These are phyloP conservation scores for Suncus etruscus DNA, from an alignment of 2,113 vertebrate species.

Conservation along the genomic window DNA sequence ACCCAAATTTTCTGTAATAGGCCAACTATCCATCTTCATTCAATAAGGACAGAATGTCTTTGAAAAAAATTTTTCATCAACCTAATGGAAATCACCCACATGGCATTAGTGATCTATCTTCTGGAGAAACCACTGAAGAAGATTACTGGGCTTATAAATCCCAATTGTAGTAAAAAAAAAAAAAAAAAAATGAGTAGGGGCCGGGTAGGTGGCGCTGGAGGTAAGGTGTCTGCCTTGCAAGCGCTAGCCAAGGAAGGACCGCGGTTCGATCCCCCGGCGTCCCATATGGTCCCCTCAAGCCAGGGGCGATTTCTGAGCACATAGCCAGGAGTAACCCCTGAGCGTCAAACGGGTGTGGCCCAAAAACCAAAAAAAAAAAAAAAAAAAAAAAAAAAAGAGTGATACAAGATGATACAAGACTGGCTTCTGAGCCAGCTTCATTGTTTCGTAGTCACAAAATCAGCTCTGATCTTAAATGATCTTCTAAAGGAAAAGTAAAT, in stretches of 20 bases:
- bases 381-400: background rate
- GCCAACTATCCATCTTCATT: constrained; percentile 70
- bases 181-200: too few relatives aligned
- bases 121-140: constrained; percentile 42
- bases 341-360: too few relatives aligned
- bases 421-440: background rate
- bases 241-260: too few relatives aligned
- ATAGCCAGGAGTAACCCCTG: too few relatives aligned
- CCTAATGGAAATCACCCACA: constrained; percentile 67
- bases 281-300: too few relatives aligned
- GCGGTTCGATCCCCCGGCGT: too few relatives aligned
- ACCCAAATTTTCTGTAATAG: background rate
- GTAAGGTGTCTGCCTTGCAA: too few relatives aligned
- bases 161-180: background rate
- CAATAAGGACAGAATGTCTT: constrained; percentile 60
- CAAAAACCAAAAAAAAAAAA: background rate
- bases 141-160: constrained; percentile 61
- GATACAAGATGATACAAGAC: background rate
- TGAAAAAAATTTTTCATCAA: constrained; percentile 60
- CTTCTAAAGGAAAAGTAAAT: constrained; percentile 31
- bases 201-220: too few relatives aligned
- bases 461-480: background rate
- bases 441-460: background rate
- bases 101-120: constrained; percentile 59
- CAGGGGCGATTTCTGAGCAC: too few relatives aligned